These are phyloP conservation scores for Zaprionus obscuricornis DNA, from an alignment of 2,888 invertebrate species.

Conservation along the genomic window DNA sequence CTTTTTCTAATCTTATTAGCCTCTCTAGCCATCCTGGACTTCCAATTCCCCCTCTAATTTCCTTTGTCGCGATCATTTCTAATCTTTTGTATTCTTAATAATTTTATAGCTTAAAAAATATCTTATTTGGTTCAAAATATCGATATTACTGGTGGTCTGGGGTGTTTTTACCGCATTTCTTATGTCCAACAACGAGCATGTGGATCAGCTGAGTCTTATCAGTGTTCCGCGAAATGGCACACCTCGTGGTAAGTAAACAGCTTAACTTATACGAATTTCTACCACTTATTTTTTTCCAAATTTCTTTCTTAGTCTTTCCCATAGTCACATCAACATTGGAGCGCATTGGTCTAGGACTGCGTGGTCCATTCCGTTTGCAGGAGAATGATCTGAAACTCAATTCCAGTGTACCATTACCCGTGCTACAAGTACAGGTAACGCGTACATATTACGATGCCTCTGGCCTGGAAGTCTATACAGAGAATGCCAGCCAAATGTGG, in stretches of 20 bases:
- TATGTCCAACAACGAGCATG: slow-evolving; percentile 88
- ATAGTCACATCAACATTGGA: slow-evolving; percentile 79
- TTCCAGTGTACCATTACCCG: slow-evolving; percentile 57
- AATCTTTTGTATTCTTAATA: too few species aligned
- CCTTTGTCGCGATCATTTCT: too few species aligned
- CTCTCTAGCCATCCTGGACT: too few species aligned
- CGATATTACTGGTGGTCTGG: slow-evolving; percentile 87
- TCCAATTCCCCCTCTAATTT: too few species aligned
- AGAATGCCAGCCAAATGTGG: slow-evolving; percentile 74
- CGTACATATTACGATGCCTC: slow-evolving; percentile 71
- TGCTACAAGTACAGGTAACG: slow-evolving; percentile 66
- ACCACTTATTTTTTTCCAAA: too few species aligned
- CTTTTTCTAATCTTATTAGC: too few species aligned
- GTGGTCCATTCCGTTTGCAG: slow-evolving; percentile 86
- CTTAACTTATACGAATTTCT: not conserved
- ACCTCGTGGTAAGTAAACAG: slow-evolving; percentile 52
- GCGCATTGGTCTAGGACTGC: slow-evolving; percentile 85
- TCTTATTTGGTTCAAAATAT: slow-evolving; percentile 84
- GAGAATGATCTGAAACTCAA: slow-evolving; percentile 80
- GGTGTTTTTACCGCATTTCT: slow-evolving; percentile 87
- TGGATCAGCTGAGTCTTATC: slow-evolving; percentile 86
- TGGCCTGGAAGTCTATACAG: slow-evolving; percentile 58
- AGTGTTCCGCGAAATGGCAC: slow-evolving; percentile 84
- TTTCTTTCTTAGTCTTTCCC: slow-evolving; percentile 75
- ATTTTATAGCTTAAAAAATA: slow-evolving; percentile 72